A percentile compares a stretch with the other conserved stretches of the same genome.
phyloP scores from a whole-genome alignment of 2,797 vertebrate genomes.

The Poecilia wingei region DNA sequence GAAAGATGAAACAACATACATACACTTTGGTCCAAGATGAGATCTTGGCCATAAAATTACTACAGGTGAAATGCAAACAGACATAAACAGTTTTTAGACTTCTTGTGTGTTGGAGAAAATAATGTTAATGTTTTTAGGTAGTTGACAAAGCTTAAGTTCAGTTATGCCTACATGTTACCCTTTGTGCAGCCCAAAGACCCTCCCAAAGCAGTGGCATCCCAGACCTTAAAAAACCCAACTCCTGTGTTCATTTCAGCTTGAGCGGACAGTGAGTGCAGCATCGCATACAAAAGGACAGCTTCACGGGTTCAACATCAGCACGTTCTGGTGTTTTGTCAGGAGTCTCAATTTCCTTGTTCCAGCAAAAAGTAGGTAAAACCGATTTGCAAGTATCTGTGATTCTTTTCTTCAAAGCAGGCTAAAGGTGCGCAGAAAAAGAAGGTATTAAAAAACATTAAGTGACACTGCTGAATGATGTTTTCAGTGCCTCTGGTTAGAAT shows the following conservation, averaged over 20 bases:
- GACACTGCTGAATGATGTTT: neutral
- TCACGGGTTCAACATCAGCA: constrained; percentile 49
- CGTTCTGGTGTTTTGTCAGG: constrained; percentile 37
- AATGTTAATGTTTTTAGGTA: neutral
- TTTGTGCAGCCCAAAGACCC: constrained; percentile 41
- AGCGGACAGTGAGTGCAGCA: constrained; percentile 55
- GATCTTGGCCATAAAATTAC: too few species aligned
- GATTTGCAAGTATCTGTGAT: constrained; percentile 2
- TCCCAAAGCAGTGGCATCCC: constrained; percentile 35
- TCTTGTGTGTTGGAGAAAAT: constrained; percentile 3
- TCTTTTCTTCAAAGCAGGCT: neutral
- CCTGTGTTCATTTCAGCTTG: constrained; percentile 32
- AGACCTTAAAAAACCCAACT: constrained; percentile 26
- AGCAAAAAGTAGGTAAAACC: constrained; percentile 70
- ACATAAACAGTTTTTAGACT: neutral
- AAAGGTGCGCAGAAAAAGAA: neutral
- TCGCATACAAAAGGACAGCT: constrained; percentile 63
- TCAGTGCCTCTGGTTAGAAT: neutral
- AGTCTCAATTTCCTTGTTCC: constrained; percentile 46
- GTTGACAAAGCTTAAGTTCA: neutral
- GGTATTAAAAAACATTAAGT: constrained; percentile 1
- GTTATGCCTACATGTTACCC: neutral
- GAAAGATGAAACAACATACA: neutral
- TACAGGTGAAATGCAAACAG: neutral
- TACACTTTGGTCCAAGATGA: neutral